Evolutionary conservation across 2,113 vertebrate genomes (phyloP).

Genomic region (Struthio camelus): DNA sequence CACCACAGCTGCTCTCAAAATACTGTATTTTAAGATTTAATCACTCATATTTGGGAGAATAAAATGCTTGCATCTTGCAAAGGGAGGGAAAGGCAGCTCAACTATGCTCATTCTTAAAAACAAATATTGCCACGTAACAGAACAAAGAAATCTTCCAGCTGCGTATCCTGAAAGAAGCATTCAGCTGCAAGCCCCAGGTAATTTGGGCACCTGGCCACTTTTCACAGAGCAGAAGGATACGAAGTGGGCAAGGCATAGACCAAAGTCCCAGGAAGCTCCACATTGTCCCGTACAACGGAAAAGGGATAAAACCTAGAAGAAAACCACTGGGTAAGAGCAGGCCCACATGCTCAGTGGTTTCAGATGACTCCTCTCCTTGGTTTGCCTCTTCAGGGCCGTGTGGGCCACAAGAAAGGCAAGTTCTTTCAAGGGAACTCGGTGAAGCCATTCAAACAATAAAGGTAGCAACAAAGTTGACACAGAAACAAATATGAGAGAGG

Average conservation of each 20-base stretch:
- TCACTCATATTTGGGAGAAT: neutral
- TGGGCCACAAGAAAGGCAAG: neutral
- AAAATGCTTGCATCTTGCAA: neutral
- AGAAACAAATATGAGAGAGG: neutral
- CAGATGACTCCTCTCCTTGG: neutral
- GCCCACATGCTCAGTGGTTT: neutral
- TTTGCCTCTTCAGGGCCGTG: neutral
- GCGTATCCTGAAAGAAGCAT: neutral
- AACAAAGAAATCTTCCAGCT: neutral
- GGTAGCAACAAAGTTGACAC: neutral
- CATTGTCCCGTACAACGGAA: accelerated
- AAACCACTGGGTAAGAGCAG: neutral
- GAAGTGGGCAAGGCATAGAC: neutral
- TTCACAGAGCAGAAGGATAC: neutral
- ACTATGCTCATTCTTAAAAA: neutral
- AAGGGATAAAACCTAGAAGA: neutral
- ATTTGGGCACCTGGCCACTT: neutral
- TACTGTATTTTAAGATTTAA: neutral
- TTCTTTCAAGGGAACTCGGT: neutral
- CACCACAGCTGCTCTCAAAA: neutral
- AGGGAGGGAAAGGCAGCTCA: neutral
- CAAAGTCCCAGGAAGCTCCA: neutral
- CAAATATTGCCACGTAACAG: neutral
- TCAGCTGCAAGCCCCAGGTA: neutral
- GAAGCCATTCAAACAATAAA: constrained; percentile 25